Conservation (phyloP, 1,140 invertebrate species). For the Asbolus verrucosus region DNA sequence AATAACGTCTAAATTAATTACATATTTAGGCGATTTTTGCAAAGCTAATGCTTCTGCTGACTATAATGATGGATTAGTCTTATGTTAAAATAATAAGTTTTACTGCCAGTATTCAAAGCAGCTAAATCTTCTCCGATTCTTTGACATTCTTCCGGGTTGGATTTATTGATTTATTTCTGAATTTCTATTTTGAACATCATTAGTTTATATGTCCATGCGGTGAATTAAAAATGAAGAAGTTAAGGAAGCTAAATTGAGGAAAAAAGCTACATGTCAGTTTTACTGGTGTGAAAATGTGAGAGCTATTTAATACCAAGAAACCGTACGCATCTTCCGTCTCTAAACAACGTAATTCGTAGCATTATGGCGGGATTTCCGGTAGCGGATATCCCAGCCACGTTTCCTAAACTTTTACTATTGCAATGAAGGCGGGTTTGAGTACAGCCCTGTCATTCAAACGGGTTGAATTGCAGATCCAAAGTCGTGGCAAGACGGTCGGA, state of each 20-base stretch:
- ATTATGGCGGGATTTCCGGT: slow-evolving; percentile 17
- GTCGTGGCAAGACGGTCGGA: slow-evolving; percentile 25
- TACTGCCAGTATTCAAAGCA: too few relatives aligned
- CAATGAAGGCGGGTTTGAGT: slow-evolving; percentile 17
- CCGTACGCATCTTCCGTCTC: background rate
- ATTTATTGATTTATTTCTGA: too few relatives aligned
- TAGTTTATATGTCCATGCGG: too few relatives aligned
- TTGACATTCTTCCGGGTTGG: too few relatives aligned
- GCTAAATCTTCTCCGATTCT: too few relatives aligned
- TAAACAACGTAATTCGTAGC: slow-evolving; percentile 21
- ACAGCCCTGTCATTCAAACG: slow-evolving; percentile 36
- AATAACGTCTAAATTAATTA: too few relatives aligned
- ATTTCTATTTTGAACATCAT: too few relatives aligned
- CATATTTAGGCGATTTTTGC: too few relatives aligned
- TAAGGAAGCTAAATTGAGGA: background rate
- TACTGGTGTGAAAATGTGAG: slow-evolving; percentile 4
- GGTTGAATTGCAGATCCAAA: slow-evolving; percentile 31
- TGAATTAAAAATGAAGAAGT: background rate
- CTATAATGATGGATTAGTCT: too few relatives aligned
- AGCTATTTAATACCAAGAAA: slow-evolving; percentile 10
- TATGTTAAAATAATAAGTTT: too few relatives aligned
- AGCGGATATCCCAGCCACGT: slow-evolving; percentile 4
- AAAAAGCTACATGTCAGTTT: background rate
- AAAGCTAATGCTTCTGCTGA: too few relatives aligned
- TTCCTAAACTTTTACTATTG: slow-evolving; percentile 24